Base-by-base conservation (phyloP, 2,797 vertebrate genomes). In the Clarias laeviceps region DNA sequence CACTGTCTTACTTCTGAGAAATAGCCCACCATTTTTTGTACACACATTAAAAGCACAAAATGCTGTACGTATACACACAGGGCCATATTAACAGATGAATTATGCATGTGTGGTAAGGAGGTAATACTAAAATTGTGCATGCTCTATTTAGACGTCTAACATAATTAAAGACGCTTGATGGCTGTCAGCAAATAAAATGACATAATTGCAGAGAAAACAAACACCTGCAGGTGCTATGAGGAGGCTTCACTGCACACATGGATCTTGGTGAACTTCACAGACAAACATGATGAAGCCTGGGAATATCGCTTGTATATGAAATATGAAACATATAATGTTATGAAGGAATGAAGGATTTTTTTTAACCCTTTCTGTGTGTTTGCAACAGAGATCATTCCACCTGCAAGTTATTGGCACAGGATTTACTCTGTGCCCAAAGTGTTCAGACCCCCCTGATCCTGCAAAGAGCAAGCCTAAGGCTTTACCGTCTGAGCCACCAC, bases 161-260 rank as follows among this genome's bases (percentile, higher is more conserved):
- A 0, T 20, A 65, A 80, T 80, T 80, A 80, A 45, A 80, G 78
- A 65, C 15, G 37, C n/a, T 65, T 27, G 78, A 80, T 50, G 78
- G 37, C 29, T 65, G 78, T 80, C 77, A 20, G 34, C 7, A 9
- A 64, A 80, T 80, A 45, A 80, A 65, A 29, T 50, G n/a, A 29
- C 6, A 65, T 80, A 80, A 80, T 80, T 80, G 78, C 62, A 29
- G 61, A 20, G 61, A 76, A 61, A 78, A 50, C 61, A 45, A 50
- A 50, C n/a, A 54, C 6, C 37, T 50, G 78, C 78, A 65, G 78
- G 78, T 65, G 78, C 15, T 14, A 15, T 65, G 57, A 65, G 61
- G 61, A 40, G 17, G 37, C 61, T 0, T 78, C 32, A 17, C 22
- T n/a, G 57, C 73, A 34, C 54, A 59, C 54, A 22, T 0, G 18